Evolutionary conservation across 1,140 invertebrate species (phyloP), one percentile per base, ranked within the genome.

Genomic region (Caenorhabditis tropicalis): DNA sequence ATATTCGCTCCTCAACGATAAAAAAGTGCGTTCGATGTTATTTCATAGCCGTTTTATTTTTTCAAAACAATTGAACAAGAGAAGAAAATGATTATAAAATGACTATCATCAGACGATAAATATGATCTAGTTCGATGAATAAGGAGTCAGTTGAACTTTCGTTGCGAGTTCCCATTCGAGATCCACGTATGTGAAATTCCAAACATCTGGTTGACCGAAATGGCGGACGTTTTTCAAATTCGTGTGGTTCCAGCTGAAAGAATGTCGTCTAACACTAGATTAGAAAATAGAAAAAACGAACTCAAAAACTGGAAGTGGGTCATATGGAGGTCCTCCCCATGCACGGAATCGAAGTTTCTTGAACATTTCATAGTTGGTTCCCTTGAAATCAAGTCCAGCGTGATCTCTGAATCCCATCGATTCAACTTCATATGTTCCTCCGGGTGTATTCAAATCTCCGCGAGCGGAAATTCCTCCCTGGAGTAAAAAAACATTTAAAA

Each of bases 131-230:
- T 36, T 82, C 31, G 56, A 39, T 65, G 24, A 27, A 88, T 36
- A 56, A 89, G 82, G 65, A 24, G 65, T 74, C 6, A 74, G 36
- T 43, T 46, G 83, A 21, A 88, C 89, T 46, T 87, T 82, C 24
- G 90, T 83, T n/a, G 29, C 31, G 10, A 88, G 86, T 51, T 90
- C 84, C 93, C 93, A 93, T 27, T 91, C 88, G 80, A 91, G 89
- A 53, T 92, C 88, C 24, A 93, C 86, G 53, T 93, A 93, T 16
- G 93, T 91, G 90, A 95, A 96, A 79, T 94, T 91, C 92, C 95
- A 96, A 33, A 93, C 87, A 88, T 95, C 94, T 0, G 95, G 95
- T 79, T 95, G 95, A 7, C 95, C 95, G 86, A 93, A 88, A 86
- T 96, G 95, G 4, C 93, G 92, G 7, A 92, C 48, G 10, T 74